Evolutionary conservation across 2,888 invertebrate genomes (phyloP), one percentile per base, ranked within the genome.

Genomic region (Volucella bombylans): DNA sequence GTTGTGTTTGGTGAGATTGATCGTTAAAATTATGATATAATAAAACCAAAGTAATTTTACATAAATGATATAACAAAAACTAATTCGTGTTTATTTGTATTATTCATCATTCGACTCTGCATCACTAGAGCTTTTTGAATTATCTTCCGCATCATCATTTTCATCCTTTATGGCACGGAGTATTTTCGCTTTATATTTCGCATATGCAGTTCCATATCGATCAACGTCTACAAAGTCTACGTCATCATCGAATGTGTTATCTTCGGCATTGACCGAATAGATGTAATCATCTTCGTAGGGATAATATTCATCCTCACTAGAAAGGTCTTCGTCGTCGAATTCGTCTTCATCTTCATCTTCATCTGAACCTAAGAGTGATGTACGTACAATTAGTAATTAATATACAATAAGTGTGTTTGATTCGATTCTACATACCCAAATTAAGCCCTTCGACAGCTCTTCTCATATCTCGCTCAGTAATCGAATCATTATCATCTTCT

Each of bases 171-270:
- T 49, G n/a, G 88, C 86, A 3, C 88, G 88, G 0, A 89, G 49
- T 1, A 93, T 90, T 79, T 90, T 93, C 0, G 94, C 93, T 90
- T 94, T 95, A 88, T 95, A 96, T 81, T 93, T 93, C 0, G 95
- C 95, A 87, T 95, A 96, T 11, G 93, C 93, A 79, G 92, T 92
- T 0, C 95, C 95, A 88, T 94, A 95, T 3, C 93, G 91, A 74
- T 94, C 92, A 0, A 93, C 94, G 89, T 95, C 95, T 62, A 89
- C 89, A 71, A 90, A 91, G 88, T 93, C 92, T 39, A 92, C 87
- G 88, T 92, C 92, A 82, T 90, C 90, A 82, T 92, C 92, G 85
- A 91, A 91, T 4, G 89, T 88, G 39, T 89, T 88, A 1, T 89
- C 90, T 71, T 91, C 91, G 11, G 90, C 89, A 87, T 92, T 91